phyloP scores from a whole-genome alignment of 2,797 vertebrate genomes.

The Oryzias sinensis region DNA sequence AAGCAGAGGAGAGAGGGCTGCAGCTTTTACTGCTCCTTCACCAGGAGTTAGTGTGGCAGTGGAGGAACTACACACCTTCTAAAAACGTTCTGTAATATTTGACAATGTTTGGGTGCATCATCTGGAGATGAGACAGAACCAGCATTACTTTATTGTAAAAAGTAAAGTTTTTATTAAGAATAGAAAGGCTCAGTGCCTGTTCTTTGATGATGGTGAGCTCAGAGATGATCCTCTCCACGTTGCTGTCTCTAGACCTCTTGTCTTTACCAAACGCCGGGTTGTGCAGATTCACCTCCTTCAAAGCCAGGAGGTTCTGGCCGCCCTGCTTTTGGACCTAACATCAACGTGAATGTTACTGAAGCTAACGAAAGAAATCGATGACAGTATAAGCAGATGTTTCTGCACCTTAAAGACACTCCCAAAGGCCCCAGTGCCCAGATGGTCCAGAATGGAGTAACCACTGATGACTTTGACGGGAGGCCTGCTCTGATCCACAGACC shows the following conservation, averaged over 20 bases:
- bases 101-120: conserved; percentile 89
- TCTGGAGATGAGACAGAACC: conserved; percentile 71
- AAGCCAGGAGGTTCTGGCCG: conserved; percentile 85
- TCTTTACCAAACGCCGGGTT: conserved; percentile 90
- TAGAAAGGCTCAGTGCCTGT: conserved; percentile 70
- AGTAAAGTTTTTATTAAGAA: neutral
- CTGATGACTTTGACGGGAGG: conserved; percentile 82
- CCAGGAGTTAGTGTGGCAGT: no score
- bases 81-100: conserved; percentile 91
- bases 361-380: neutral
- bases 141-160: neutral
- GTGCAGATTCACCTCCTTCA: conserved; percentile 92
- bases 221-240: conserved; percentile 86
- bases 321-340: conserved; percentile 84
- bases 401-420: conserved; percentile 89
- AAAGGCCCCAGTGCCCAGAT: conserved; percentile 89
- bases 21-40: neutral
- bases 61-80: conserved; percentile 79
- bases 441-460: conserved; percentile 86
- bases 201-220: conserved; percentile 90
- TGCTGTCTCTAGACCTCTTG: conserved; percentile 87
- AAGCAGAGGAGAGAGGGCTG: neutral
- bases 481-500: conserved; percentile 86
- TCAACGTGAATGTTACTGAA: neutral
- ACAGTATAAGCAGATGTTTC: neutral